Evolutionary conservation across 2,113 vertebrate genomes (phyloP).

Genomic region (Urocitellus parryii): DNA sequence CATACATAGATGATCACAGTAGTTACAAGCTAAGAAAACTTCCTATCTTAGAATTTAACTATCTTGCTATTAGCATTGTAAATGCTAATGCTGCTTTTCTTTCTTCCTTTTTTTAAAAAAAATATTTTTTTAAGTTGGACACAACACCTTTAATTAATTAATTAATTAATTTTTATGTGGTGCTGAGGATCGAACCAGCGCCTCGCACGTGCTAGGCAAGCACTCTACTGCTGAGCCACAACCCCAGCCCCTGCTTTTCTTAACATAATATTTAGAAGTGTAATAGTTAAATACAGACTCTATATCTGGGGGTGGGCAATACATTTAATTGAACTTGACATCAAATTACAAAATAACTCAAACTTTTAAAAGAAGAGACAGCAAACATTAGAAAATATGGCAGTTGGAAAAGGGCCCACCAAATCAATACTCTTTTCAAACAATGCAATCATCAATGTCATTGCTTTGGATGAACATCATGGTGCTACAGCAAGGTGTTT

Average conservation of each 20-base stretch:
- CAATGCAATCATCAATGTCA: background rate
- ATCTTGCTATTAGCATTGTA: background rate
- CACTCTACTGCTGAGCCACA: too few species aligned
- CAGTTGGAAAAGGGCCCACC: background rate
- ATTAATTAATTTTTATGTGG: too few species aligned
- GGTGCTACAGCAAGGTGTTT: background rate
- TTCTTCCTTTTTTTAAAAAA: background rate
- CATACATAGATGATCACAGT: constrained; percentile 43
- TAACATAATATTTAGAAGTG: constrained; percentile 32
- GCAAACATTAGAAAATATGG: constrained; percentile 2
- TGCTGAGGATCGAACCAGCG: too few species aligned
- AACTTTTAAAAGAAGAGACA: background rate
- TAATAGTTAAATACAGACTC: constrained; percentile 49
- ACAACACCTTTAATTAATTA: too few species aligned
- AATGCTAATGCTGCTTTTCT: constrained; percentile 40
- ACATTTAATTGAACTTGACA: constrained; percentile 37
- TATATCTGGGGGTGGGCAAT: constrained; percentile 24
- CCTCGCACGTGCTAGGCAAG: too few species aligned
- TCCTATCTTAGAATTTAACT: constrained; percentile 20
- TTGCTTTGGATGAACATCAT: background rate
- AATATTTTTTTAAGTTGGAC: too few species aligned
- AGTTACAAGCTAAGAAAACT: constrained; percentile 40
- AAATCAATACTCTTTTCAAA: constrained; percentile 25
- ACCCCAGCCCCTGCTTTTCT: background rate
- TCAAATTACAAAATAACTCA: constrained; percentile 57